Base-by-base conservation (phyloP, 2,888 invertebrate genomes). In the Apotomis capreana region DNA sequence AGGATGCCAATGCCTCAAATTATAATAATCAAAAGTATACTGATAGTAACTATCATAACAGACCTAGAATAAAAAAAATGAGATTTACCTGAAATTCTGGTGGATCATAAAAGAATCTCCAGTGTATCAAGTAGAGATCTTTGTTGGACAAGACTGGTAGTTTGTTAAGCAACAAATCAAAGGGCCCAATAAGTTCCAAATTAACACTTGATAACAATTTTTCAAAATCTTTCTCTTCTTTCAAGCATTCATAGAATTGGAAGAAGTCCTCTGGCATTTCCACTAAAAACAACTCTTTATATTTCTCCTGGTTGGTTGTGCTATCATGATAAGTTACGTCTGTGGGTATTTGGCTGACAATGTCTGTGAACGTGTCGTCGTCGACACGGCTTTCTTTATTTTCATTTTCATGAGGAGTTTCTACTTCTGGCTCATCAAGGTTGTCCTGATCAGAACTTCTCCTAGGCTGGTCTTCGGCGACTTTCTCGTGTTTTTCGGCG, bases 211-310 rank as follows among this genome's bases (percentile, higher is more conserved):
- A 94, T 12, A 98, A 91, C 10, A 96, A 95, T 77, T 94, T 94
- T 82, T 94, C 87, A 12, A 96, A 95, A 12, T 80, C 77, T 44
- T 81, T 90, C 15, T 93, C 91, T 26, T 92, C 80, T 81, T 94
- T 92, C 74, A 97, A 95, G 80, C 97, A 96, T 61, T 97, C 95
- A 95, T 96, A 98, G 85, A 98, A 97, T 70, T 95, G 92, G 81
- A 95, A 98, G 86, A 98, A 98, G 87, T 98, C 98, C n/a, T 94
- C 85, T 0, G 98, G 98, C 97, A 98, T 98, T 74, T 96, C 95
- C 0, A 97, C 95, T 44, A 97, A 87, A 87, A 98, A 98, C 77
- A 97, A 95, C 69, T 95, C 94, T 78, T 95, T 95, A 62, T 97
- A 95, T 94, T 95, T 73, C 87, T 84, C 80, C 89, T 92, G 68